These are phyloP conservation scores for Tachina fera DNA, from an alignment of 2,888 invertebrate species.

Conservation along the genomic window DNA sequence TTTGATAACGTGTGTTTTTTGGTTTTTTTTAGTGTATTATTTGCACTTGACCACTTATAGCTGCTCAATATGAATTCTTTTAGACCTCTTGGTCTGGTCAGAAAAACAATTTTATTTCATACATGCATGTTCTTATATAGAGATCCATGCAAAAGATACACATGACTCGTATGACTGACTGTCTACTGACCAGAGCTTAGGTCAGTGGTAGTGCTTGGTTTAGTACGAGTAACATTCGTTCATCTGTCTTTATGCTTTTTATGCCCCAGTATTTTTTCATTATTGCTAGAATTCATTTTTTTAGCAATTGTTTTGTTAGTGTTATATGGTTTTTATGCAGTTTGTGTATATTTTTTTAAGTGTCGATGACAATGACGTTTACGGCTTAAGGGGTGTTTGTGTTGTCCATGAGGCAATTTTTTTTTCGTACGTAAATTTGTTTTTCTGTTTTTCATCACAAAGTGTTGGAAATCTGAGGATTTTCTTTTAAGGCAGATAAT, in stretches of 20 bases:
- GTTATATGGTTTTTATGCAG: slow-evolving; percentile 12
- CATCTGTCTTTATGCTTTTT: slow-evolving; percentile 31
- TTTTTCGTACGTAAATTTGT: slow-evolving; percentile 36
- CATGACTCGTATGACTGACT: background rate
- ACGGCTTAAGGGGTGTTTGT: slow-evolving; percentile 62
- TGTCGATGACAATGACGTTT: slow-evolving; percentile 40
- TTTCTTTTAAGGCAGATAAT: slow-evolving; percentile 61
- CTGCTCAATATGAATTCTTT: slow-evolving; percentile 60
- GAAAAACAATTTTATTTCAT: slow-evolving; percentile 41
- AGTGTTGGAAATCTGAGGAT: slow-evolving; percentile 69
- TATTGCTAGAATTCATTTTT: slow-evolving; percentile 34
- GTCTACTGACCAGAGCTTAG: background rate
- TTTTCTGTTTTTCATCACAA: slow-evolving; percentile 8
- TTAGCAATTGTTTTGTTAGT: slow-evolving; percentile 3
- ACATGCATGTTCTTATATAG: background rate
- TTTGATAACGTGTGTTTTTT: background rate
- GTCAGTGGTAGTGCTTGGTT: slow-evolving; percentile 16
- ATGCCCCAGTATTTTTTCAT: slow-evolving; percentile 40
- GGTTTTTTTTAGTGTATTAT: background rate
- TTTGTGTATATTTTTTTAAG: slow-evolving; percentile 39
- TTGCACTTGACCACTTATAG: slow-evolving; percentile 60
- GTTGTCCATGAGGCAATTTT: slow-evolving; percentile 47
- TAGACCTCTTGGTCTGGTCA: slow-evolving; percentile 54
- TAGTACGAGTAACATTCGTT: background rate
- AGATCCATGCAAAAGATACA: slow-evolving; percentile 26